These are phyloP conservation scores for Drosophila greeni DNA, from an alignment of 2,888 invertebrate species.

Conservation along the genomic window DNA sequence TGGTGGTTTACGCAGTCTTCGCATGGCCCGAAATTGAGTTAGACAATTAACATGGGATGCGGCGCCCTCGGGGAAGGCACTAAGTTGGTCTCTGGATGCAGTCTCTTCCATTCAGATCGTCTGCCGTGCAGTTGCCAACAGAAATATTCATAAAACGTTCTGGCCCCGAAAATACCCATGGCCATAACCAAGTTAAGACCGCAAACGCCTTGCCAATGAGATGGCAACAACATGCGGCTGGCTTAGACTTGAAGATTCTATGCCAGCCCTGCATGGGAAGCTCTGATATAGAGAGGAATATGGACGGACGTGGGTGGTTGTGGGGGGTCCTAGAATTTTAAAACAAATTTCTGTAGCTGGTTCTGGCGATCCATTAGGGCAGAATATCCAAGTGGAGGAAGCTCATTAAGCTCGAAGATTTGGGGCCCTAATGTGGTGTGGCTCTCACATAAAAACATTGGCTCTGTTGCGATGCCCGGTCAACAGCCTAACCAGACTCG, in stretches of 20 bases:
- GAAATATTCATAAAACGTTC: conserved; percentile 40
- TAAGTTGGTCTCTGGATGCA: conserved; percentile 17
- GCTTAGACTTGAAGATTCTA: conserved; percentile 43
- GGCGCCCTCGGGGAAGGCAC: conserved; percentile 23
- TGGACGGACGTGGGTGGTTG: not conserved
- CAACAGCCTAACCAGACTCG: conserved; percentile 34
- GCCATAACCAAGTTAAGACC: conserved; percentile 46
- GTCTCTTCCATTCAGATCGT: not conserved
- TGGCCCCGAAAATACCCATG: conserved; percentile 27
- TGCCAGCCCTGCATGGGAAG: conserved; percentile 16
- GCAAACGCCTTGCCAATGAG: conserved; percentile 55
- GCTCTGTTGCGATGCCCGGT: conserved; percentile 48
- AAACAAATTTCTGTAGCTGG: conserved; percentile 18
- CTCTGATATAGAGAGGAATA: conserved; percentile 3
- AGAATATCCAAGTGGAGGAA: conserved; percentile 38
- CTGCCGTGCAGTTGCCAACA: conserved; percentile 14
- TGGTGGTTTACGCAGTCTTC: conserved; percentile 27
- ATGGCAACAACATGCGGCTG: conserved; percentile 47
- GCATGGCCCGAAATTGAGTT: conserved; percentile 59
- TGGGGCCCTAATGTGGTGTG: conserved; percentile 48
- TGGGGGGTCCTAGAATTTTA: conserved; percentile 31
- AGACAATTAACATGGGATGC: conserved; percentile 65
- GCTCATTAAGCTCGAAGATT: conserved; percentile 65
- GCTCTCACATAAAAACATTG: conserved; percentile 23
- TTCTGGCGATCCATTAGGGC: conserved; percentile 31